phyloP scores from a whole-genome alignment of 2,888 invertebrate genomes.

The Catotricha subobsoleta region DNA sequence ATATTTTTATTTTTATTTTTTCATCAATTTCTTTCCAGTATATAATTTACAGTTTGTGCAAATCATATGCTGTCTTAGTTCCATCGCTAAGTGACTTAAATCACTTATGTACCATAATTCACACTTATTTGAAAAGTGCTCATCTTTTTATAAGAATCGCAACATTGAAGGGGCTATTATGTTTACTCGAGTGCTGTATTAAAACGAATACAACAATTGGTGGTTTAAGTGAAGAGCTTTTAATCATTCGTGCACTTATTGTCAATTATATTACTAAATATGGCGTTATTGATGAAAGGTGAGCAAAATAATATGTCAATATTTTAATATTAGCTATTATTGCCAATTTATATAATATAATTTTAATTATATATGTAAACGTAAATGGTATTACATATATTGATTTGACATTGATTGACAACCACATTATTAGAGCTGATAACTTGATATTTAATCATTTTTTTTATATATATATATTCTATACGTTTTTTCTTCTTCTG shows the following conservation, averaged over 20 bases:
- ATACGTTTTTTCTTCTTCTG: background rate
- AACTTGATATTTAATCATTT: background rate
- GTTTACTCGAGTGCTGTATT: conserved; percentile 27
- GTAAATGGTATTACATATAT: too few relatives aligned
- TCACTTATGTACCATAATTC: conserved; percentile 24
- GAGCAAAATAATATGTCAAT: conserved; percentile 1
- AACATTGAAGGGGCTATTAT: conserved; percentile 26
- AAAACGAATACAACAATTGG: conserved; percentile 30
- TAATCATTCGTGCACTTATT: conserved; percentile 26
- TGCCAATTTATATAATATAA: too few relatives aligned
- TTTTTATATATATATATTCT: conserved; percentile 14
- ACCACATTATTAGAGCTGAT: too few relatives aligned
- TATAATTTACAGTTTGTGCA: conserved; percentile 29
- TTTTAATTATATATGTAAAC: too few relatives aligned
- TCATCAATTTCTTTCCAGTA: conserved; percentile 18
- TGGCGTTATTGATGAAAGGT: conserved; percentile 30
- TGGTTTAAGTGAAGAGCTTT: conserved; percentile 28
- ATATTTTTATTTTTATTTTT: background rate
- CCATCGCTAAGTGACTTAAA: conserved; percentile 26
- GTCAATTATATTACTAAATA: conserved; percentile 27
- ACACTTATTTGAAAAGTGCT: conserved; percentile 28
- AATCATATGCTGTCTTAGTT: conserved; percentile 28
- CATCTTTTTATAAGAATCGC: conserved; percentile 30
- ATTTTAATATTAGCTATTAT: too few relatives aligned
- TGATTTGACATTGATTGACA: too few relatives aligned